Conservation (phyloP, 2,888 invertebrate genomes). For the Dryococelus australis region DNA sequence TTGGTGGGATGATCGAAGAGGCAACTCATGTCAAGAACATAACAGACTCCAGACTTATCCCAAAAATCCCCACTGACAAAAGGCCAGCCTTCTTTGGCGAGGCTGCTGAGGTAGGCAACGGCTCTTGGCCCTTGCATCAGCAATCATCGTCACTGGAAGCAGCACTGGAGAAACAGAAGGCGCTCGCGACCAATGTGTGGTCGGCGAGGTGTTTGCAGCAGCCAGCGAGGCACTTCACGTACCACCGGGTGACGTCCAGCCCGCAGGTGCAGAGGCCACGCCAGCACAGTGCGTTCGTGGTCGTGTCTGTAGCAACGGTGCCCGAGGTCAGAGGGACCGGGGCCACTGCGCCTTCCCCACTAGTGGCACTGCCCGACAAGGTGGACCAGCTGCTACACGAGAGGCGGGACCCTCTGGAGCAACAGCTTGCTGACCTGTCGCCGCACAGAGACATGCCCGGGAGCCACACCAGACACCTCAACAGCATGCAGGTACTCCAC, state of each 20-base stretch:
- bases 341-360: background rate
- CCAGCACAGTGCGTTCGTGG: slow-evolving; percentile 41
- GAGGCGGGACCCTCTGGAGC: slow-evolving; percentile 40
- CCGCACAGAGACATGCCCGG: slow-evolving; percentile 35
- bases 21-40: too few relatives aligned
- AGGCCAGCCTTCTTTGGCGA: background rate
- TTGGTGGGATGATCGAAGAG: too few relatives aligned
- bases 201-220: background rate
- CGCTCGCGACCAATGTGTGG: background rate
- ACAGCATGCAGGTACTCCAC: slow-evolving; percentile 39
- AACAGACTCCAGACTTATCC: too few relatives aligned
- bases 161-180: background rate
- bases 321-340: too few relatives aligned
- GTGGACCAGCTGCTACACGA: slow-evolving; percentile 34
- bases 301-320: slow-evolving; percentile 39
- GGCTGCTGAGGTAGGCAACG: background rate
- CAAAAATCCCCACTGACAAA: too few relatives aligned
- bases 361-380: slow-evolving; percentile 36
- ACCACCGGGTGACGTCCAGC: slow-evolving; percentile 47
- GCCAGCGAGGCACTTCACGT: slow-evolving; percentile 45
- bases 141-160: too few relatives aligned
- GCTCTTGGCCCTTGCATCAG: background rate
- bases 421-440: slow-evolving; percentile 41
- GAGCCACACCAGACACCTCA: slow-evolving; percentile 44
- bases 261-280: slow-evolving; percentile 40